Evolutionary conservation across 37 sponge, comb jelly and placozoan genomes (phyloP), one percentile per base, ranked within the genome.

Genomic region (Petrosia ficiformis): DNA sequence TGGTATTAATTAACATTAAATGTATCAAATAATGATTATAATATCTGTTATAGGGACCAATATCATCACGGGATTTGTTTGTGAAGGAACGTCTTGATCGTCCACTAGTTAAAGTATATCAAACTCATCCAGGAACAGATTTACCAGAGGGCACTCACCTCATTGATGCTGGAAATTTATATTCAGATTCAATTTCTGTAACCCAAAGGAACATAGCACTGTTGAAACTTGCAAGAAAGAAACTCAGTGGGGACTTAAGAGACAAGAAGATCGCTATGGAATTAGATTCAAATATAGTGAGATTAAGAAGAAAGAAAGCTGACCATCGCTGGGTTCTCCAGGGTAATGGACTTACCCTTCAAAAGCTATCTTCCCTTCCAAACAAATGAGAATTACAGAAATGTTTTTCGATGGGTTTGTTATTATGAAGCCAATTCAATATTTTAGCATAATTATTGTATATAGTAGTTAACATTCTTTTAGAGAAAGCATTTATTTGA

Each of bases 61-160:
- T 77, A n/a, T 38, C 80, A 3, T 71, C 44, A 0, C 43, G 71
- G 1, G 82, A 92, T 56, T 36, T 87, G 37, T 80, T 72, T 56
- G 76, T 77, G 40, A 57, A 85, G n/a, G 93, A 92, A 59, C 69
- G 78, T n/a, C 75, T 92, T 39, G 88, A 92, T 72, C 76, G 93
- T 0, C 93, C 93, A 1, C 10, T 80, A 8, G 89, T 92, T 11
- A 39, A 36, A 32, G 81, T 84, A 16, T 92, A 77, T 67, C 93
- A 92, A 54, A 31, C 80, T 10, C 93, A 92, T 59, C 88, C 86
- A 1, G 82, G 93, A 10, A 87, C 93, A 22, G 89, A 92, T 41
- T 84, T 92, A 4, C 88, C 93, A 8, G 93, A 92, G 56, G 93
- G 88, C 16, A 44, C 73, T 24, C 84, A 83, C 59, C 57, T 84